These are phyloP conservation scores for Periphyllus acericola DNA, from an alignment of 2,888 invertebrate genomes.

Conservation along the genomic window DNA sequence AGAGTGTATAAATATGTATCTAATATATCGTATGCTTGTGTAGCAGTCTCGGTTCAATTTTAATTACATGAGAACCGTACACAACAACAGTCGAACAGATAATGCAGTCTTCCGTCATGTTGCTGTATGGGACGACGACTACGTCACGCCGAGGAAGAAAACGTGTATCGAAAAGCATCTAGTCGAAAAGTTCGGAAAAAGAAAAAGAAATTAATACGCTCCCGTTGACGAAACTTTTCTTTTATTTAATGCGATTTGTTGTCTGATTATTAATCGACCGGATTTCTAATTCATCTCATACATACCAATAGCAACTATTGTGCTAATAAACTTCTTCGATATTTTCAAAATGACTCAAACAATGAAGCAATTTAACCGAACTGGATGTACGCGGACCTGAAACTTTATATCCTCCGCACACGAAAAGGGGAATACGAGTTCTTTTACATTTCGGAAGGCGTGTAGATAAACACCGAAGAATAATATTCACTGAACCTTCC, in stretches of 20 bases:
- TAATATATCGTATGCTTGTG: too few relatives aligned
- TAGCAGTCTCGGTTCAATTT: too few relatives aligned
- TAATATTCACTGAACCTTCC: conserved; percentile 35
- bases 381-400: too few relatives aligned
- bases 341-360: conserved; percentile 5
- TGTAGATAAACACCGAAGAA: conserved; percentile 3
- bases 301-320: background rate
- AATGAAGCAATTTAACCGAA: background rate
- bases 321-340: background rate
- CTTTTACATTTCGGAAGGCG: conserved; percentile 18
- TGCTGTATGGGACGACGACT: too few relatives aligned
- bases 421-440: background rate
- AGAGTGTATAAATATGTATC: too few relatives aligned
- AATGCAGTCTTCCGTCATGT: too few relatives aligned
- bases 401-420: background rate
- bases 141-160: background rate
- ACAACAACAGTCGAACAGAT: too few relatives aligned
- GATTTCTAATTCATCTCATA: background rate
- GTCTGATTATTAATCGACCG: conserved; percentile 25
- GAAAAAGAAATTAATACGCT: conserved; percentile 10
- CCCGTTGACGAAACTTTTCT: background rate
- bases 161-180: background rate
- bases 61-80: too few relatives aligned
- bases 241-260: background rate
- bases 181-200: conserved; percentile 8